Percentiles rank a stretch among this genome's conserved stretches.
Conservation (phyloP, 2,888 invertebrate species). For the Copidosoma aretas region DNA sequence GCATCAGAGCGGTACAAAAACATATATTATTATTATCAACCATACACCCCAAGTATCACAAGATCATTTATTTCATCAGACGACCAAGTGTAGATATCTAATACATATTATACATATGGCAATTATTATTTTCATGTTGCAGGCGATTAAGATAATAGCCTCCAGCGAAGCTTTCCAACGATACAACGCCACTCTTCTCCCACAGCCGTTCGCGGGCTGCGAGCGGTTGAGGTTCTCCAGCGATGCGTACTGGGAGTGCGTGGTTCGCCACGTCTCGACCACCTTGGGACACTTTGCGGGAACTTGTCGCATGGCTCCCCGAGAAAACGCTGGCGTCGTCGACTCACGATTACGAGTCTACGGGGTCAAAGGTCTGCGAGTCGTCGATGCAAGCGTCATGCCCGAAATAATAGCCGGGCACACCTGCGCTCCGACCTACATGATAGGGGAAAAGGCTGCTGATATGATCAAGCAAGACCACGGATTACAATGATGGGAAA, state of each 20-base stretch:
- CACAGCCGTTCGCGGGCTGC: conserved; percentile 74
- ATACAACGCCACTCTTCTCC: conserved; percentile 65
- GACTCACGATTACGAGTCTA: conserved; percentile 63
- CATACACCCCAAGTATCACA: too few relatives aligned
- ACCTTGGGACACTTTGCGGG: conserved; percentile 69
- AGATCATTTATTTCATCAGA: too few relatives aligned
- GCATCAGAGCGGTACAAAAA: conserved; percentile 76
- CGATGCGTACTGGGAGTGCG: conserved; percentile 78
- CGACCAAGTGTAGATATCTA: too few relatives aligned
- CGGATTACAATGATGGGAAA: too few relatives aligned
- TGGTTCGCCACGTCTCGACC: conserved; percentile 73
- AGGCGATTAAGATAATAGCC: conserved; percentile 69
- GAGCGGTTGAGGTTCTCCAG: conserved; percentile 66
- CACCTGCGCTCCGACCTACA: conserved; percentile 66
- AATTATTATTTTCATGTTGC: too few relatives aligned
- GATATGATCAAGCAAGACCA: conserved; percentile 65
- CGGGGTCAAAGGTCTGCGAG: conserved; percentile 65
- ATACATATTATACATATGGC: too few relatives aligned
- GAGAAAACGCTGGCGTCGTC: conserved; percentile 63
- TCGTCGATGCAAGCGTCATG: conserved; percentile 69
- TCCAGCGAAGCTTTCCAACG: conserved; percentile 65
- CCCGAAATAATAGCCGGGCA: conserved; percentile 67
- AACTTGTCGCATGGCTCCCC: conserved; percentile 65
- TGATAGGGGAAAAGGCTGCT: conserved; percentile 69
- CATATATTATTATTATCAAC: too few relatives aligned